These are phyloP conservation scores for Acanthurus leucopareius DNA, from an alignment of 2,797 vertebrate genomes.

Conservation along the genomic window DNA sequence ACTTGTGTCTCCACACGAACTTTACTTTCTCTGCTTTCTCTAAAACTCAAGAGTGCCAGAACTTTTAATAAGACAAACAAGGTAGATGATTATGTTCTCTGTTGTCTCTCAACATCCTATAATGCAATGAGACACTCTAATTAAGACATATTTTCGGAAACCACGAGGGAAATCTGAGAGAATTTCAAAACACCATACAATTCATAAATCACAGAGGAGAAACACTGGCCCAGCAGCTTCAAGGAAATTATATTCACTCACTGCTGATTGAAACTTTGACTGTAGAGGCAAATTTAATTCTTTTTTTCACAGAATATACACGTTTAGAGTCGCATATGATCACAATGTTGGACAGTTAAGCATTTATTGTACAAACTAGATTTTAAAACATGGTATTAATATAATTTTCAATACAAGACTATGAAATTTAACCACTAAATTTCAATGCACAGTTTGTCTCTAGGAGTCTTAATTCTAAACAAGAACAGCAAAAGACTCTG, in stretches of 20 bases:
- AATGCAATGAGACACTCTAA: constrained; percentile 46
- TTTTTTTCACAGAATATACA: not conserved
- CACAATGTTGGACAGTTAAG: not conserved
- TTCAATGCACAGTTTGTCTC: too few species aligned
- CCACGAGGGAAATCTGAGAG: constrained; percentile 27
- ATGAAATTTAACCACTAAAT: too few species aligned
- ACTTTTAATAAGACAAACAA: constrained; percentile 58
- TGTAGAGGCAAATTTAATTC: not conserved
- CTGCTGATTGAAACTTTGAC: not conserved
- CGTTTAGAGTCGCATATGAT: not conserved
- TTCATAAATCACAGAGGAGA: constrained; percentile 7
- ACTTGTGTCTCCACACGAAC: constrained; percentile 5
- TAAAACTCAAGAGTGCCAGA: constrained; percentile 25
- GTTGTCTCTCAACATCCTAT: constrained; percentile 32
- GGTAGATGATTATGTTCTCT: constrained; percentile 47
- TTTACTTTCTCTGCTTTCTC: not conserved
- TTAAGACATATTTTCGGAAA: constrained; percentile 50
- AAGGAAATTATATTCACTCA: not conserved
- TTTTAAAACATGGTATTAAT: not conserved
- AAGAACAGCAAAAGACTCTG: too few species aligned
- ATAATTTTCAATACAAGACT: too few species aligned
- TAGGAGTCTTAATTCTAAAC: too few species aligned
- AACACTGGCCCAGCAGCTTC: not conserved
- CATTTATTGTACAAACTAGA: not conserved
- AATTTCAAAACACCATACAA: constrained; percentile 27